A percentile compares a stretch with the other conserved stretches of the same genome.
Conservation (phyloP, 2,888 invertebrate genomes). For the Rhagium mordax region DNA sequence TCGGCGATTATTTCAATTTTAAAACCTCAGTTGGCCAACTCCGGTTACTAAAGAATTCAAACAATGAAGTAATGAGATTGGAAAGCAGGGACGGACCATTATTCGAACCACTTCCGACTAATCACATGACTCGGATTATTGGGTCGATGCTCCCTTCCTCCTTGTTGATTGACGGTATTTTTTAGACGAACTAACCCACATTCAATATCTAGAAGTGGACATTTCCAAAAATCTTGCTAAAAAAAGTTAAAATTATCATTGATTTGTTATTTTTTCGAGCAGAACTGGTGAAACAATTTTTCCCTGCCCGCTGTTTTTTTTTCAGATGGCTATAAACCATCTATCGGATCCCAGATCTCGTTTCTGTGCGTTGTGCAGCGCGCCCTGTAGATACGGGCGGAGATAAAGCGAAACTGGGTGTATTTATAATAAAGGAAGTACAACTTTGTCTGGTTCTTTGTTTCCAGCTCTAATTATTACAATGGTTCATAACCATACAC, state of each 20-base stretch:
- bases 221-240: too few relatives aligned
- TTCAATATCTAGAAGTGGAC: too few relatives aligned
- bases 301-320: too few relatives aligned
- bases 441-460: slow-evolving; percentile 54
- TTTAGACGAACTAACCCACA: neutral
- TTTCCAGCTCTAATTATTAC: slow-evolving; percentile 56
- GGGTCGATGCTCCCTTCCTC: neutral
- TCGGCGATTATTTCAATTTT: neutral
- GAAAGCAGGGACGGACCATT: slow-evolving; percentile 17
- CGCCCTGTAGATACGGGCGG: slow-evolving; percentile 12
- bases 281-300: too few relatives aligned
- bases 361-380: neutral
- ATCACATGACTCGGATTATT: neutral
- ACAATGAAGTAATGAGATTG: slow-evolving; percentile 10
- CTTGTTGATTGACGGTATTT: neutral
- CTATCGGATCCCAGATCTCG: neutral
- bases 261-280: too few relatives aligned
- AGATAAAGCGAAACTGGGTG: slow-evolving; percentile 27
- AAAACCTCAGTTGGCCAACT: neutral
- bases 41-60: neutral
- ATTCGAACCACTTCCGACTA: slow-evolving; percentile 14
- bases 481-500: slow-evolving; percentile 33
- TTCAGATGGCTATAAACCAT: too few relatives aligned
- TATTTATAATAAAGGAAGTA: slow-evolving; percentile 59
- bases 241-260: too few relatives aligned